These are phyloP conservation scores for Dione juno DNA, from an alignment of 2,888 invertebrate species.

Conservation along the genomic window DNA sequence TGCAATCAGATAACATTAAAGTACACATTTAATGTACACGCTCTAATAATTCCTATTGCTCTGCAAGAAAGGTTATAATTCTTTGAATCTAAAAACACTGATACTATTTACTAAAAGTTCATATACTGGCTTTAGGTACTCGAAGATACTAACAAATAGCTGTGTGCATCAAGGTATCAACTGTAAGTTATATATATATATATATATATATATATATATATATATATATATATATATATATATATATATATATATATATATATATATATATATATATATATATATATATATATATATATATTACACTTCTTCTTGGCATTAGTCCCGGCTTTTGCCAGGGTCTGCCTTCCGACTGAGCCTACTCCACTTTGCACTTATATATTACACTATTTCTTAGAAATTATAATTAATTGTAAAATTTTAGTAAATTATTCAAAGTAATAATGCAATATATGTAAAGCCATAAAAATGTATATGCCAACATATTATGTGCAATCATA, in stretches of 20 bases:
- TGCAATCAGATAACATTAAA: slow-evolving; percentile 41
- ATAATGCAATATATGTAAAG: not conserved
- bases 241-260: no score
- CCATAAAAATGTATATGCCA: not conserved
- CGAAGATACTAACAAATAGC: not conserved
- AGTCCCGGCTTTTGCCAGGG: no score
- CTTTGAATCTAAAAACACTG: not conserved
- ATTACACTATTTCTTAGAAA: no score
- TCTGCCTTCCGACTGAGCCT: no score
- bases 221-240: no score
- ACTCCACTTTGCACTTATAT: no score
- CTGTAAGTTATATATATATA: not conserved
- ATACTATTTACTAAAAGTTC: not conserved
- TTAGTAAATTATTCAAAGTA: not conserved
- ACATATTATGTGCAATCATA: not conserved
- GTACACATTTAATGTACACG: slow-evolving; percentile 9
- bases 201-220: no score
- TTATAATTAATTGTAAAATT: no score
- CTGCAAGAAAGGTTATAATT: not conserved
- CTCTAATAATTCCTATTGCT: slow-evolving; percentile 20
- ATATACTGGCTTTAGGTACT: not conserved
- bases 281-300: no score
- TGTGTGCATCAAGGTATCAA: not conserved
- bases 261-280: no score
- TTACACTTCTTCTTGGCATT: no score